These are phyloP conservation scores for Gallinago media DNA, from an alignment of 2,113 vertebrate species.

Conservation along the genomic window DNA sequence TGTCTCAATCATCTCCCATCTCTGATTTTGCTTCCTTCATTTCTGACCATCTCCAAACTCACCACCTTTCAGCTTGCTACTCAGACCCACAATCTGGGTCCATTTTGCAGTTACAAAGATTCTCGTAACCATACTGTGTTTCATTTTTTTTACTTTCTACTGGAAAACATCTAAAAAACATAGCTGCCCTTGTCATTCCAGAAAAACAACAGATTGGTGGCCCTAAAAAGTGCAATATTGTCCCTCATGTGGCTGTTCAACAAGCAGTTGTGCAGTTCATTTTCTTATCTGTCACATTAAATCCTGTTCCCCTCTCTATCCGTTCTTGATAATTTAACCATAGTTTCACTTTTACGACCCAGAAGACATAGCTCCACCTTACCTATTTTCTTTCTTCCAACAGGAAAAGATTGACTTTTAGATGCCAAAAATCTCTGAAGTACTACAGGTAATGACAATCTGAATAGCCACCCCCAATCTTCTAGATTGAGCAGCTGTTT, in stretches of 20 bases:
- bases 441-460: background rate
- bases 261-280: background rate
- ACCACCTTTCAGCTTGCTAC: background rate
- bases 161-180: background rate
- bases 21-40: background rate
- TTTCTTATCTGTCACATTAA: background rate
- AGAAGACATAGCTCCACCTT: background rate
- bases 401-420: background rate
- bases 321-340: background rate
- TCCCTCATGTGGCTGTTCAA: background rate
- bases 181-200: background rate
- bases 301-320: background rate
- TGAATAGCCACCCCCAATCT: background rate
- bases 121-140: background rate
- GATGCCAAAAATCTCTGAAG: background rate
- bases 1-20: background rate
- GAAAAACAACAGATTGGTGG: background rate
- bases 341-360: background rate
- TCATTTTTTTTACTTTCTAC: background rate
- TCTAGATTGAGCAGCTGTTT: background rate
- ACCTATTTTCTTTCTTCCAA: background rate
- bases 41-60: background rate
- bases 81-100: background rate
- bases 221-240: background rate
- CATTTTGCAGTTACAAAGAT: background rate